These are phyloP conservation scores for Lampris megalopsis DNA, from an alignment of 2,113 vertebrate species.

Conservation along the genomic window DNA sequence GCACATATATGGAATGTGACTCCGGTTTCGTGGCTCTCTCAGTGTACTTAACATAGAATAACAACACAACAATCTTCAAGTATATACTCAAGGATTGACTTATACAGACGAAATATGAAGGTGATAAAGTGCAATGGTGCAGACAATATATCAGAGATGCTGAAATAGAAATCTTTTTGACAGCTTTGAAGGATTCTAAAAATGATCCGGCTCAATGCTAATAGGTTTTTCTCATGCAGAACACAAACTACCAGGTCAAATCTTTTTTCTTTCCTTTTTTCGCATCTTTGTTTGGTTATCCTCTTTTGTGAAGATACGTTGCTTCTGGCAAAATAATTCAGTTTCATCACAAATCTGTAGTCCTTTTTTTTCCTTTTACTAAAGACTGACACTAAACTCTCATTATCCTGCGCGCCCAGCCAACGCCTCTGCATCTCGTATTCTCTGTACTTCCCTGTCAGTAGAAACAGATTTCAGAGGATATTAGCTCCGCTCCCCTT, in stretches of 20 bases:
- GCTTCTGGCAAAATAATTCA: conserved; percentile 64
- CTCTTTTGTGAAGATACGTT: conserved; percentile 37
- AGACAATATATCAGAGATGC: background rate
- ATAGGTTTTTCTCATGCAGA: conserved; percentile 13
- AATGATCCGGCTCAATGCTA: background rate
- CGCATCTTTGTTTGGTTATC: background rate
- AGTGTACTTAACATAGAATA: too few relatives aligned
- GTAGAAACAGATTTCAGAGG: conserved; percentile 66
- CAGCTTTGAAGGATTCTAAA: conserved; percentile 27
- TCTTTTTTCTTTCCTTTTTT: conserved; percentile 46
- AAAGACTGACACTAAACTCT: conserved; percentile 59
- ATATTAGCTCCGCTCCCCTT: conserved; percentile 61
- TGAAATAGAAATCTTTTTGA: conserved; percentile 20
- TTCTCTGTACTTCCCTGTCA: conserved; percentile 62
- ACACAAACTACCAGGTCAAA: conserved; percentile 34
- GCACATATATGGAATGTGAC: too few relatives aligned
- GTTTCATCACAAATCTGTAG: conserved; percentile 63
- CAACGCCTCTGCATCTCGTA: conserved; percentile 52
- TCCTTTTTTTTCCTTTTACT: conserved; percentile 28
- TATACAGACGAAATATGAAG: too few relatives aligned
- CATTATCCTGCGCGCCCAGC: conserved; percentile 64
- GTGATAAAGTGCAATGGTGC: too few relatives aligned
- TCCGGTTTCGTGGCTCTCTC: too few relatives aligned
- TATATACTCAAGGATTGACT: too few relatives aligned
- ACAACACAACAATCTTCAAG: too few relatives aligned